Conservation (phyloP, 2,888 invertebrate genomes). For the Galerucella calmariensis region DNA sequence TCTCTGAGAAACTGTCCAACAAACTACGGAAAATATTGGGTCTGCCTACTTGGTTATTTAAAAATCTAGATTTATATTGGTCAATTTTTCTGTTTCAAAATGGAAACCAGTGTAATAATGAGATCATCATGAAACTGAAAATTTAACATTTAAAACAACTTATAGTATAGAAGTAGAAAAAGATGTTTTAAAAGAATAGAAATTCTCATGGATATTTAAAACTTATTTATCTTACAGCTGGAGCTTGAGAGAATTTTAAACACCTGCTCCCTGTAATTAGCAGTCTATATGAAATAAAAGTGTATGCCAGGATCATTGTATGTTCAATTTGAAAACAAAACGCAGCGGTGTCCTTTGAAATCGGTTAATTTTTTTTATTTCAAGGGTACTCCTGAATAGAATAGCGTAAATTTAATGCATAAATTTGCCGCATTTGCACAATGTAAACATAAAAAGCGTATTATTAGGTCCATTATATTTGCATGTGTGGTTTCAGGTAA, state of each 20-base stretch:
- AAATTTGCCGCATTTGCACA: conserved; percentile 36
- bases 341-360: conserved; percentile 16
- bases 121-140: too few relatives aligned
- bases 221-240: not conserved
- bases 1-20: too few relatives aligned
- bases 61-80: too few relatives aligned
- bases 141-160: too few relatives aligned
- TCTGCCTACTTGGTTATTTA: too few relatives aligned
- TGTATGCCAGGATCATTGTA: conserved; percentile 8
- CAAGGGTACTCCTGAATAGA: conserved; percentile 20
- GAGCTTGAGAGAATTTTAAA: not conserved
- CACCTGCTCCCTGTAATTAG: conserved; percentile 17
- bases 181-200: not conserved
- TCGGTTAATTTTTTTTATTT: conserved; percentile 10
- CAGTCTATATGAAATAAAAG: conserved; percentile 14
- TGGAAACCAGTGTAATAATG: too few relatives aligned
- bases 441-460: conserved; percentile 36
- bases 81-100: too few relatives aligned
- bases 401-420: conserved; percentile 33
- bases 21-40: too few relatives aligned
- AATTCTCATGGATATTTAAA: not conserved
- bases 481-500: conserved; percentile 40
- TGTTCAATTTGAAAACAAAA: conserved; percentile 16
- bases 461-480: conserved; percentile 41
- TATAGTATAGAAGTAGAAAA: too few relatives aligned